A percentile compares a stretch with the other conserved stretches of the same genome.
Evolutionary conservation across 1,140 invertebrate species (phyloP).

Genomic region (Zeugodacus cucurbitae): DNA sequence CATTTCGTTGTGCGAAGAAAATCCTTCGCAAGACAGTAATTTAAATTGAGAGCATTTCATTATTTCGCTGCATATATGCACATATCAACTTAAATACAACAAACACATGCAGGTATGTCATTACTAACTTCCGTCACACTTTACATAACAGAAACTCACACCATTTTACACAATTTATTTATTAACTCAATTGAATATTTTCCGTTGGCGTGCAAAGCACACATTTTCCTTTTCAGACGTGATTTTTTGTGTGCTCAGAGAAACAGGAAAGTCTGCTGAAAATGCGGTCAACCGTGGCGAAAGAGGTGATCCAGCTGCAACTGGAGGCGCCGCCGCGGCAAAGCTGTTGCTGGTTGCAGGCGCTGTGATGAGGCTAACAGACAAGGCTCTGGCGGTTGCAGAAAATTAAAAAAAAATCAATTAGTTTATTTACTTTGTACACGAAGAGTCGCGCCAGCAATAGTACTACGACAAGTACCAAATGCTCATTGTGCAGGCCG

Average conservation of each 20-base stretch:
- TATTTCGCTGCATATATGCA: too few relatives aligned
- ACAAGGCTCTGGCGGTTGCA: neutral
- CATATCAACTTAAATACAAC: neutral
- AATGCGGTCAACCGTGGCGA: slow-evolving; percentile 9
- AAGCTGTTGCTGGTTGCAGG: neutral
- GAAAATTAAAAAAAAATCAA: neutral
- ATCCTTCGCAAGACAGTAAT: too few relatives aligned
- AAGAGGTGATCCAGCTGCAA: slow-evolving; percentile 13
- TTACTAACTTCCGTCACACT: neutral
- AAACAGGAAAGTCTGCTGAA: neutral
- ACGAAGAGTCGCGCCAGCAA: neutral
- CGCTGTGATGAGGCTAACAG: neutral
- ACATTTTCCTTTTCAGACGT: slow-evolving; percentile 13
- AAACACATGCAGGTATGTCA: neutral
- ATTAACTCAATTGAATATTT: neutral
- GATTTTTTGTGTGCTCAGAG: neutral
- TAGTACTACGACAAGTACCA: neutral
- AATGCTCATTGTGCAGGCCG: neutral
- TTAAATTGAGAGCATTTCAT: too few relatives aligned
- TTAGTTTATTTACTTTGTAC: neutral
- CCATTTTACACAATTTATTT: neutral
- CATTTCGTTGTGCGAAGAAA: too few relatives aligned
- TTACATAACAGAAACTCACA: neutral
- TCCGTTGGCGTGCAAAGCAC: neutral
- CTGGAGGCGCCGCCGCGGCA: neutral